phyloP scores from a whole-genome alignment of 2,888 invertebrate genomes.

The Diarsia dahlii region DNA sequence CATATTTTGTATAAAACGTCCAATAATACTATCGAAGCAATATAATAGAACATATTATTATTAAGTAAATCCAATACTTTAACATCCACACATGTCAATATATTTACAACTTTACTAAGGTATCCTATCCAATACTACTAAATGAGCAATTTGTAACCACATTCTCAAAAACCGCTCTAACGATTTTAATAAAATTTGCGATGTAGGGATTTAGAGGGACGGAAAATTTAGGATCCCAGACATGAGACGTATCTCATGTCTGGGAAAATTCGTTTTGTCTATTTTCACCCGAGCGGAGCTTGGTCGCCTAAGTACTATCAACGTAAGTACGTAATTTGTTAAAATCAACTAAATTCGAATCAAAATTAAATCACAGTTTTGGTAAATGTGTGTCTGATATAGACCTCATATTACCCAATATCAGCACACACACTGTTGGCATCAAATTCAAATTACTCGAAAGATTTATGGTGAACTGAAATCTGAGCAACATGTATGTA shows the following conservation, averaged over 20 bases:
- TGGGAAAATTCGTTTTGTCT: no score
- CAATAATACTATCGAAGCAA: not conserved
- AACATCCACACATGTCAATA: not conserved
- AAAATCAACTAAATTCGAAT: not conserved
- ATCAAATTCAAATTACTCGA: no score
- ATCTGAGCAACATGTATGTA: not conserved
- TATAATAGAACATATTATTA: not conserved
- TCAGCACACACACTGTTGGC: not conserved
- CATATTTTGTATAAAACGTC: not conserved
- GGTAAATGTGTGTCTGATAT: not conserved
- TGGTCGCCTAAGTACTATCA: no score
- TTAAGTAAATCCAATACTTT: slow-evolving; percentile 1
- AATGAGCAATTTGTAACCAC: no score
- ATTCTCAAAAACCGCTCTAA: no score
- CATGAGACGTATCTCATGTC: no score
- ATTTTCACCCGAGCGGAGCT: no score
- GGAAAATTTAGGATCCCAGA: no score
- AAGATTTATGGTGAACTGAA: not conserved
- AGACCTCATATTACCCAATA: not conserved
- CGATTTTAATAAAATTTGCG: no score
- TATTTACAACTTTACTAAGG: not conserved
- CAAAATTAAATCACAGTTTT: not conserved
- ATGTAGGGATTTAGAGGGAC: no score
- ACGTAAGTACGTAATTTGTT: not conserved
- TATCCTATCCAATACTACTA: no score